Conservation (phyloP, 2,797 vertebrate genomes). For the Cygnus olor region DNA sequence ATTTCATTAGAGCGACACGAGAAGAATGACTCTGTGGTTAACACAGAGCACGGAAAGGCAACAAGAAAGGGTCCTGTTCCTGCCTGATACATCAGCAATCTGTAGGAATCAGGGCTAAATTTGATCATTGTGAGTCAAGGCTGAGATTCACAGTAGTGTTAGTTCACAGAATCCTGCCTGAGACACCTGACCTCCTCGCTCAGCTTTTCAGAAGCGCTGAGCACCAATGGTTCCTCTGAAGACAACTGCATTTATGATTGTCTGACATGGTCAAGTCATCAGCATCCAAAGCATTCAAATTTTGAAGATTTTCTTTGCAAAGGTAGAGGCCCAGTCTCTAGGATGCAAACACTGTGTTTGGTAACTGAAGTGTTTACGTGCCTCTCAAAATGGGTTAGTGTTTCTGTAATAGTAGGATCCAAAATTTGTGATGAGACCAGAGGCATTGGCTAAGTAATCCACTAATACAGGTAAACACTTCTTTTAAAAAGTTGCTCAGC, state of each 20-base stretch:
- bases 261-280: not conserved
- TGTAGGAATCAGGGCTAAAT: not conserved
- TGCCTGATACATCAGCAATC: not conserved
- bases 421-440: not conserved
- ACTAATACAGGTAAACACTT: not conserved
- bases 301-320: not conserved
- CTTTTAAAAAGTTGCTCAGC: not conserved
- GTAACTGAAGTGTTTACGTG: not conserved
- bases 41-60: not conserved
- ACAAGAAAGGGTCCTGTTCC: not conserved
- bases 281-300: not conserved
- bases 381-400: not conserved
- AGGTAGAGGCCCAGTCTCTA: not conserved
- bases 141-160: not conserved
- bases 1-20: not conserved
- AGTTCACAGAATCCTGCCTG: not conserved
- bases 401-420: not conserved
- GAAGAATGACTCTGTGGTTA: not conserved
- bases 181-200: not conserved
- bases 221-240: not conserved
- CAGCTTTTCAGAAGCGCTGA: not conserved
- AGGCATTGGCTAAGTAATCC: not conserved
- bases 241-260: not conserved
- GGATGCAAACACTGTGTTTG: not conserved
- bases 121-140: not conserved